A percentile compares a stretch with the other conserved stretches of the same genome.
phyloP scores from a whole-genome alignment of 53 echinoderm and acorn worm species.

The Crossaster papposus region DNA sequence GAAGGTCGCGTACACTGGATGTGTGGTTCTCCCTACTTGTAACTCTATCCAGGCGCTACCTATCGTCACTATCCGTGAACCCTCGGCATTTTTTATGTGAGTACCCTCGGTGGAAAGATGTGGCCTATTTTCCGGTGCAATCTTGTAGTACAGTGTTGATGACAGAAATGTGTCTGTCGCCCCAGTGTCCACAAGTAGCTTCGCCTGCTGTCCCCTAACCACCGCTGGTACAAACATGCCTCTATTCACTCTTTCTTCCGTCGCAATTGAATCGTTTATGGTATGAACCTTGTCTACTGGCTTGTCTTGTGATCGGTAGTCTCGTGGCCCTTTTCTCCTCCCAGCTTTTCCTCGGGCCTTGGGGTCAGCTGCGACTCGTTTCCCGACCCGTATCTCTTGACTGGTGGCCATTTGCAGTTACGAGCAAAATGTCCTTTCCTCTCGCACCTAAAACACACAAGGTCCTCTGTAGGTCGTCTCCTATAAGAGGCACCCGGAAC shows the following conservation, averaged over 20 bases:
- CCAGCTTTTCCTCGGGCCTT: constrained; percentile 57
- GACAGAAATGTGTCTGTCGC: constrained; percentile 52
- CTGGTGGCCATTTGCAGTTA: neutral
- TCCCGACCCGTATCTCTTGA: constrained; percentile 7
- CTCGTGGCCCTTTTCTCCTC: constrained; percentile 19
- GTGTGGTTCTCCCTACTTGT: constrained; percentile 20
- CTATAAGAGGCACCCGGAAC: neutral
- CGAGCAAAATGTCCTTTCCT: constrained; percentile 30
- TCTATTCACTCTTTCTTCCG: neutral
- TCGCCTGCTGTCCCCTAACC: constrained; percentile 28
- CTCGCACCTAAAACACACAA: constrained; percentile 35
- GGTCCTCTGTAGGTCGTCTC: constrained; percentile 15
- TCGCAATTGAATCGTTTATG: neutral
- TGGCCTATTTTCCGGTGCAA: constrained; percentile 14
- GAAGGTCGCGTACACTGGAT: constrained; percentile 16
- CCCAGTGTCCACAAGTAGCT: too few relatives aligned
- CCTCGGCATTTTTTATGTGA: constrained; percentile 5
- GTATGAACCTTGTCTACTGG: neutral
- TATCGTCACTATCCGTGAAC: neutral
- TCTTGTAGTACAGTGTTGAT: constrained; percentile 33
- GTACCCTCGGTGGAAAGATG: neutral
- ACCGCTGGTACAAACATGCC: constrained; percentile 48
- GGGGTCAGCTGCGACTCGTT: constrained; percentile 52
- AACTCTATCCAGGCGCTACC: constrained; percentile 38
- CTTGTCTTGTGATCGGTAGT: neutral